Percentiles rank a stretch among this genome's conserved stretches.
Conservation (phyloP, 2,888 invertebrate genomes). For the Perizoma flavofasciatum region DNA sequence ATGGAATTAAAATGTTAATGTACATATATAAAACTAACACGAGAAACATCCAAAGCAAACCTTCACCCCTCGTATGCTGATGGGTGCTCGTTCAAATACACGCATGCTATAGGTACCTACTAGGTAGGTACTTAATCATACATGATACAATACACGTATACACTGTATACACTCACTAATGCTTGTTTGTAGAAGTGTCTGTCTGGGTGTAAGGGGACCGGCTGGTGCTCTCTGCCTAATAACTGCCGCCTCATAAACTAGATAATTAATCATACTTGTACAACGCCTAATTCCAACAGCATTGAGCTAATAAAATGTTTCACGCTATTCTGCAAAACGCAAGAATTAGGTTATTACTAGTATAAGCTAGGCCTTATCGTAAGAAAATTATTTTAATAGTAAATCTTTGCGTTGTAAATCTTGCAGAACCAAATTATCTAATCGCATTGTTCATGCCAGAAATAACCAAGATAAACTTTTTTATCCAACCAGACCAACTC, state of each 20-base stretch:
- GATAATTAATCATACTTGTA: conserved; percentile 69
- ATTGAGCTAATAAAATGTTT: conserved; percentile 31
- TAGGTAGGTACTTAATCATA: conserved; percentile 16
- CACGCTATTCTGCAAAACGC: conserved; percentile 25
- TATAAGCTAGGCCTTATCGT: neutral
- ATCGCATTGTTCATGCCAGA: conserved; percentile 22
- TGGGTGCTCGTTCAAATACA: conserved; percentile 33
- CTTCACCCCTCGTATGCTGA: conserved; percentile 28
- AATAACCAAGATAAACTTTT: conserved; percentile 29
- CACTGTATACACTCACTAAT: conserved; percentile 28
- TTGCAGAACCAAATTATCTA: conserved; percentile 20
- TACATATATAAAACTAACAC: neutral
- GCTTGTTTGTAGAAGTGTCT: conserved; percentile 44
- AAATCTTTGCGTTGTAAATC: conserved; percentile 9
- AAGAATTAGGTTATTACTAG: neutral
- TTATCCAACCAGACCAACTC: too few relatives aligned
- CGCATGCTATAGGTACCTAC: conserved; percentile 16
- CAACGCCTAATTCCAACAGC: conserved; percentile 45
- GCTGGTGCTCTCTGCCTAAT: conserved; percentile 46
- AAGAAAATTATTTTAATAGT: conserved; percentile 13
- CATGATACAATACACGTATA: conserved; percentile 3
- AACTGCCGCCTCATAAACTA: conserved; percentile 60
- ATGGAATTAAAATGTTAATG: too few relatives aligned
- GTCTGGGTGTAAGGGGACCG: conserved; percentile 45
- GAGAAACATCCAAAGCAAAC: conserved; percentile 29